Evolutionary conservation across 2,797 vertebrate genomes (phyloP), one percentile per base, ranked within the genome.

Genomic region (Tinamus major): DNA sequence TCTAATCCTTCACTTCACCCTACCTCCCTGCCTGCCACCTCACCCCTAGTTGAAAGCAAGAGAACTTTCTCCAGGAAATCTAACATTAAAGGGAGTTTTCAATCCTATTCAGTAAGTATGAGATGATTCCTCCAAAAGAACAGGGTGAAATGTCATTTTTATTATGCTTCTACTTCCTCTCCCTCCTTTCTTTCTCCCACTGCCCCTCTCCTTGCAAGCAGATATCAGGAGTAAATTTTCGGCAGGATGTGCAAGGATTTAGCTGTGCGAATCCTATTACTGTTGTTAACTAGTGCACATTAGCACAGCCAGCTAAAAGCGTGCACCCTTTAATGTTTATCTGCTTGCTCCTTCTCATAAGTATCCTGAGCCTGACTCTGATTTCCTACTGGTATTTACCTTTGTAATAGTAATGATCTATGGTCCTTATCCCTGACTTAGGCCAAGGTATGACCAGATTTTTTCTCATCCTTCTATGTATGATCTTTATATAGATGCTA

Each of bases 1-100:
- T 16, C 65, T 96, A 97, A 97, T 97, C 90, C 81, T 90, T 85
- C 87, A 75, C 79, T 94, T 94, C 85, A 87, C 21, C 33, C n/a
- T 88, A 67, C 70, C 56, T 70, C 69, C 44, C 56, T 85, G 51
- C 42, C 56, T 85, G 46, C 27, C 64, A 72, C 15, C 15, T 37
- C 8, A 46, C 21, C 46, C 51, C 49, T 70, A 31, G 49, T 61
- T 62, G 33, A 37, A 51, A 90, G 8, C 41, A 29, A 85, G 48
- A 37, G 39, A 89, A 46, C 31, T 10, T 39, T 68, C 55, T 89
- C 48, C 72, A 74, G 53, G 87, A 89, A 95, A 84, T 71, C 61
- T 71, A 84, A 49, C 49, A 75, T 86, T 88, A 90, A 92, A 94
- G 72, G 41, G 26, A 90, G 24, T 81, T 88, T 41, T 59, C 84